Evolutionary conservation across 2,888 invertebrate species (phyloP).

Genomic region (Hydropsyche betteni): DNA sequence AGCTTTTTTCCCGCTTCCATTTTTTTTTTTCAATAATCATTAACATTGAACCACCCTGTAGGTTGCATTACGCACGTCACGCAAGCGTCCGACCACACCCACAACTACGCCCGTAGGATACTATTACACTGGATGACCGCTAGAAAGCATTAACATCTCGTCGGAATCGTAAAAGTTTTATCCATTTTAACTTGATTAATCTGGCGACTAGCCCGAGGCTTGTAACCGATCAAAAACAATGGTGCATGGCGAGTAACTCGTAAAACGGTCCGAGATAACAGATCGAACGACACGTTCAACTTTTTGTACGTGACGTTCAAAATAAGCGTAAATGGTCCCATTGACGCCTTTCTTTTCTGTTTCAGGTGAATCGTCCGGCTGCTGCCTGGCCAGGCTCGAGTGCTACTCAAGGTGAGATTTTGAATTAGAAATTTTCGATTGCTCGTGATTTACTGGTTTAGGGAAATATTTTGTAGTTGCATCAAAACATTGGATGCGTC

Average conservation of each 20-base stretch:
- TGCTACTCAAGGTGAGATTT: too few species aligned
- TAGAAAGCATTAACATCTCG: slow-evolving; percentile 18
- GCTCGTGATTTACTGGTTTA: too few species aligned
- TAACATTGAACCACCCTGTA: slow-evolving; percentile 17
- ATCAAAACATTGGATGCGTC: not conserved
- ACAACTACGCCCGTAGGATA: not conserved
- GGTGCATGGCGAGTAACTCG: not conserved
- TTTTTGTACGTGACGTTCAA: slow-evolving; percentile 1
- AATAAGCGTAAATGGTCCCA: too few species aligned
- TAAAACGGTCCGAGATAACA: slow-evolving; percentile 11
- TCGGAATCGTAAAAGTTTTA: slow-evolving; percentile 16
- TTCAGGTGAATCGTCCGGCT: too few species aligned
- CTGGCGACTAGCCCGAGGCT: not conserved
- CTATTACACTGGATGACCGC: slow-evolving; percentile 22
- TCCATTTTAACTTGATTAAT: slow-evolving; percentile 8
- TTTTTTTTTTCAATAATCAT: not conserved
- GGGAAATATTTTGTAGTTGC: not conserved
- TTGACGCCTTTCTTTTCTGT: too few species aligned
- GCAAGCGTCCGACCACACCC: slow-evolving; percentile 20
- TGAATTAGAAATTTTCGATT: too few species aligned
- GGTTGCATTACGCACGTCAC: slow-evolving; percentile 16
- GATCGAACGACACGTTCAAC: not conserved
- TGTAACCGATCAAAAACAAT: slow-evolving; percentile 20
- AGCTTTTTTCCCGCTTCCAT: too few species aligned
- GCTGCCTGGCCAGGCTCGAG: too few species aligned